Base-by-base conservation (phyloP, 2,113 vertebrate genomes). In the Gila orcuttii region DNA sequence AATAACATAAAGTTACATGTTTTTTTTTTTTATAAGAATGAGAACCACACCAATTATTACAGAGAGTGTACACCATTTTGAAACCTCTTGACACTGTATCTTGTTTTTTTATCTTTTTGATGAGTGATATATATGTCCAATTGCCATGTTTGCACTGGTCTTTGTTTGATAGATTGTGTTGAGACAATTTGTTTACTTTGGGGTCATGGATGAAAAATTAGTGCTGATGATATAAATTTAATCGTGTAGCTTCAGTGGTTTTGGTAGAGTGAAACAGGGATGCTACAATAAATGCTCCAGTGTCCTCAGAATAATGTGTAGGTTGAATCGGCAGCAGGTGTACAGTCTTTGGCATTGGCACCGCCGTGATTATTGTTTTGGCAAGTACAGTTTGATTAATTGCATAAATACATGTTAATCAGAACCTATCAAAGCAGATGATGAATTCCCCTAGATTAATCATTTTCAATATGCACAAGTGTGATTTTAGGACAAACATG, bases 371-470 rank as follows among this genome's bases (percentile, higher is more conserved):
- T 93, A 93, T 82, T 88, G 85, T 60, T 92, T 94, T 93, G 93
- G 94, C 94, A 94, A 91, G 88, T 91, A 92, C 91, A 85, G 89
- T 90, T 91, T 89, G 89, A 93, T 93, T 93, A 93, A 95, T 94
- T 93, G 93, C 94, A 94, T 94, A 92, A 94, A 94, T 94, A 93
- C 94, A 95, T 95, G 93, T 95, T 94, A 94, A 95, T 94, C 92
- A 94, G 93, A 91, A 93, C 92, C 91, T 94, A 92, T 90, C 88
- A 87, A 87, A 87, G 79, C 86, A 85, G 42, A 87, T 84, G 80
- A 84, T 87, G 79, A 89, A 89, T 87, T 89, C 68, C 69, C 79
- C 83, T 75, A 87, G 83, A 85, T 82, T 87, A 89, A 89, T 89
- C 85, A 89, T 83, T 87, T 89, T 89, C 86, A 84, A 87, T 87